Evolutionary conservation across 2,888 invertebrate species (phyloP), one percentile per base, ranked within the genome.

Genomic region (Lepeophtheirus nordmannii): DNA sequence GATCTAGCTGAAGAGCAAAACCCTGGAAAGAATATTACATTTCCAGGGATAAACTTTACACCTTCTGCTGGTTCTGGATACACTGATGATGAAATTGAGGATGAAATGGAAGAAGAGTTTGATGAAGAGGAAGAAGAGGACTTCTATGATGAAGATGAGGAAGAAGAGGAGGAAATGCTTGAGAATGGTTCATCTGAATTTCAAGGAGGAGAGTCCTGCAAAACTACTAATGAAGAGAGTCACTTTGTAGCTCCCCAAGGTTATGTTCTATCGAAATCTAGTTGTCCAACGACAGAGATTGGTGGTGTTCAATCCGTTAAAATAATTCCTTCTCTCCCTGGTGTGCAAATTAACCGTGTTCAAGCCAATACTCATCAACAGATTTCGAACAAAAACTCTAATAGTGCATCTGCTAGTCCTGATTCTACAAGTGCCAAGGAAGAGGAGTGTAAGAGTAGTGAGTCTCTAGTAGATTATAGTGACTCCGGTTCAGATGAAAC

Each of bases 1-100:
- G 75, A 78, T 53, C 77, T 92, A 23, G 87, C 89, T 82, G 79
- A 82, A 69, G 82, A 84, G 73, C 83, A 82, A 69, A 85, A 85
- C 59, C 70, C 70, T 11, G 67, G 69, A 14, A 59, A 60, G 46
- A 58, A 58, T 3, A 38, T 66, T 22, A 12, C 20, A 41, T 63
- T 63, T 23, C 63, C 63, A 22, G 37, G 20, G 22, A 46, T 63
- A 9, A 22, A 12, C 1, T 63, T 63, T 38, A 37, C 46, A 2
- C 63, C 63, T 20, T n/a, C 22, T n/a, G n/a, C 61, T 14, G 61
- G 61, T 5, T 46, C 56, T 10, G 63, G 63, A 23, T 63, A 63
- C 30, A 56, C 63, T 14, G 63, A 63, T 38, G 63, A 63, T 30
- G 63, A 63, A 53, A 53, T 22, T 30, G 37, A 53, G 23, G 39